A percentile compares a stretch with the other conserved stretches of the same genome.
Evolutionary conservation across 2,797 vertebrate genomes (phyloP).

Genomic region (Myotis findleyi): DNA sequence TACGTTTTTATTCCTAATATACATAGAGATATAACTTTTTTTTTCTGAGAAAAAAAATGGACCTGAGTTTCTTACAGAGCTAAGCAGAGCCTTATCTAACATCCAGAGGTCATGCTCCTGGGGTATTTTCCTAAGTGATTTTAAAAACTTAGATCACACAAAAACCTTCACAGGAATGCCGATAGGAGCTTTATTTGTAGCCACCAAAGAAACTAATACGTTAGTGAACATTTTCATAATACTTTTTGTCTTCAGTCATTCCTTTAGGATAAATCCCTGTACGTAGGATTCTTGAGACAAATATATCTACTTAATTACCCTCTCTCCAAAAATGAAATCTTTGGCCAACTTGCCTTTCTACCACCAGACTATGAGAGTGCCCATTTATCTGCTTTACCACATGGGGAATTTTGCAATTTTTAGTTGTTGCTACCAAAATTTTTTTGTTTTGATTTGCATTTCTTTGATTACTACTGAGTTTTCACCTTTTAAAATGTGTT

Average conservation of each 20-base stretch:
- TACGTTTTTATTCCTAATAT: constrained; percentile 2
- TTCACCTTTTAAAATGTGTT: not conserved
- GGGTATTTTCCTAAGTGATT: not conserved
- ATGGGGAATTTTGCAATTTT: not conserved
- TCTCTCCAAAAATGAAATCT: not conserved
- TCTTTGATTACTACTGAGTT: not conserved
- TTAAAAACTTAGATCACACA: constrained; percentile 7
- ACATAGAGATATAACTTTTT: constrained; percentile 8
- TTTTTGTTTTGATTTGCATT: not conserved
- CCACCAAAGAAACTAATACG: not conserved
- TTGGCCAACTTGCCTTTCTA: not conserved
- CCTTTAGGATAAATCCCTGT: not conserved
- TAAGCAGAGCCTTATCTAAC: constrained; percentile 25
- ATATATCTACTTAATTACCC: not conserved
- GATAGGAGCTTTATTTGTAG: constrained; percentile 7
- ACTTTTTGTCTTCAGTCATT: not conserved
- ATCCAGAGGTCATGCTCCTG: not conserved
- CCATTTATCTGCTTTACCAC: not conserved
- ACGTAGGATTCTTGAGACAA: not conserved
- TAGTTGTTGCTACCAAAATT: not conserved
- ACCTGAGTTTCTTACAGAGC: not conserved
- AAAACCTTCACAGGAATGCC: not conserved
- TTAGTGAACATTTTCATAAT: not conserved
- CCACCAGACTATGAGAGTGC: not conserved
- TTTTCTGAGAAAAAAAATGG: constrained; percentile 47